A percentile compares a stretch with the other conserved stretches of the same genome.
phyloP scores from a whole-genome alignment of 2,113 vertebrate species.

The Eulemur rufifrons region DNA sequence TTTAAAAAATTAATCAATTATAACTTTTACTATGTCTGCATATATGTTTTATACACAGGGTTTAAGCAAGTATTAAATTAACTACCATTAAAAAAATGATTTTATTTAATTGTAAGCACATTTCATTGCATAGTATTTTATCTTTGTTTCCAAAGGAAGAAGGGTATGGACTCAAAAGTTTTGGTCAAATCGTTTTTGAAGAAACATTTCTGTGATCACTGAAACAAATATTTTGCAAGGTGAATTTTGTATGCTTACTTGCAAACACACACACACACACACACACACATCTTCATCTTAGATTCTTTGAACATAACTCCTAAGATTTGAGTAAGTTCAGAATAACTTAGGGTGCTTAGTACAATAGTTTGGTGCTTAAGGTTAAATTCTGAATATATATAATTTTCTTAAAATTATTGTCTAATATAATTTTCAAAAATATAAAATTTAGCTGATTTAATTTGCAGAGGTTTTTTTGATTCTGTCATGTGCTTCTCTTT shows the following conservation, averaged over 20 bases:
- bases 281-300: neutral
- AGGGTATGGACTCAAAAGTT: neutral
- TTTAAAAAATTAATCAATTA: neutral
- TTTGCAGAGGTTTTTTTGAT: slow-evolving; percentile 22
- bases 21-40: neutral
- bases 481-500: slow-evolving; percentile 22
- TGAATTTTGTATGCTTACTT: neutral
- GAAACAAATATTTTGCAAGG: neutral
- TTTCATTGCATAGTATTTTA: neutral
- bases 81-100: neutral
- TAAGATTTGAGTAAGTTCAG: neutral
- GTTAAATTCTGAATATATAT: neutral
- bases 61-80: slow-evolving; percentile 32
- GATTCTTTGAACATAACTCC: neutral
- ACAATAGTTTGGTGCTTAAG: neutral
- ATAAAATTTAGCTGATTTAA: slow-evolving; percentile 64
- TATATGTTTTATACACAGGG: neutral
- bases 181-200: neutral
- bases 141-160: neutral
- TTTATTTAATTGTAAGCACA: neutral
- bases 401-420: slow-evolving; percentile 31
- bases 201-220: neutral
- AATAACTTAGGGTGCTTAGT: neutral
- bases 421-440: slow-evolving; percentile 37
- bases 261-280: neutral